A percentile compares a stretch with the other conserved stretches of the same genome.
Evolutionary conservation across 1,140 invertebrate species (phyloP).

Genomic region (Drosophila arawakana): DNA sequence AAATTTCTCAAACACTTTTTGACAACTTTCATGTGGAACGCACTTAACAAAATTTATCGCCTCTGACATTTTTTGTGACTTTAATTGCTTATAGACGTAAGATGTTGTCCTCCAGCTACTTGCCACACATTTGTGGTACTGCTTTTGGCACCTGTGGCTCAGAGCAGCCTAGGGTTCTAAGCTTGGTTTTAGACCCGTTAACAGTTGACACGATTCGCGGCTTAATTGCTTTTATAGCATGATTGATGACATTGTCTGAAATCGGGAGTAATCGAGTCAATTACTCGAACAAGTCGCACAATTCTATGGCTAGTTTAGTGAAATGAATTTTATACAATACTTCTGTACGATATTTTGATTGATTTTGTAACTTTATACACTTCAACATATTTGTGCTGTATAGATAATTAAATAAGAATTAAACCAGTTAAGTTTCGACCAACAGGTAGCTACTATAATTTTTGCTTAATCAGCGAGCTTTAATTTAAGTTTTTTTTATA

Average conservation of each 20-base stretch:
- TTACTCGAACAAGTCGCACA: slow-evolving; percentile 5
- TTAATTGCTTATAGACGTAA: slow-evolving; percentile 67
- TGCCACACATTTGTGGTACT: slow-evolving; percentile 32
- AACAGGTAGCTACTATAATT: no score
- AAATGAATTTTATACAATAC: no score
- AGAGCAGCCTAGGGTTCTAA: slow-evolving; percentile 42
- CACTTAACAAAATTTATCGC: slow-evolving; percentile 81
- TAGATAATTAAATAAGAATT: no score
- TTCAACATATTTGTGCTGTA: no score
- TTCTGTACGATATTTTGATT: no score
- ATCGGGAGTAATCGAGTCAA: slow-evolving; percentile 19
- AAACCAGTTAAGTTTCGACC: no score
- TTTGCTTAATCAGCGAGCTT: no score
- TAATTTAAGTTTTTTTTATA: not conserved
- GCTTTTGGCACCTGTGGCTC: slow-evolving; percentile 39
- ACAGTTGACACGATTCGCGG: slow-evolving; percentile 61
- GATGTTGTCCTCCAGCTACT: slow-evolving; percentile 60
- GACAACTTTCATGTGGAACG: slow-evolving; percentile 79
- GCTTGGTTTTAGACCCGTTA: slow-evolving; percentile 55
- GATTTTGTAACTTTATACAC: no score
- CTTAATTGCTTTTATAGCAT: slow-evolving; percentile 68
- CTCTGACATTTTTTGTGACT: slow-evolving; percentile 77
- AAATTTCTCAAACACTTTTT: slow-evolving; percentile 79
- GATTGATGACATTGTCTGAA: slow-evolving; percentile 51
- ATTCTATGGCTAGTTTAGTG: no score